Evolutionary conservation across 2,888 invertebrate genomes (phyloP), one percentile per base, ranked within the genome.

Genomic region (Scrobipalpa costella): DNA sequence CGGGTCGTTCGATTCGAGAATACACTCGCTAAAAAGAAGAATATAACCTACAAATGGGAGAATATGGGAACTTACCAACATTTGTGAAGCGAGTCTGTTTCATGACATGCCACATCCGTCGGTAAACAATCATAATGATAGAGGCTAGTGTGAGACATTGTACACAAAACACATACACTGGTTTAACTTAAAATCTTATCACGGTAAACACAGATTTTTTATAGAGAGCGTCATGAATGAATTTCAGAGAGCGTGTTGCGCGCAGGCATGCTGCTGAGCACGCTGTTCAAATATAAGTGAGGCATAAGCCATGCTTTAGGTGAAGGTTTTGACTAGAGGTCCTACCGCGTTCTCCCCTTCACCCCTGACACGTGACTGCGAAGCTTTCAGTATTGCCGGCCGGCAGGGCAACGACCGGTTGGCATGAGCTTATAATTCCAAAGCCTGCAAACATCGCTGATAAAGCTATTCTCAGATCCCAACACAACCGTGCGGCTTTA

Each of bases 71-170:
- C 68, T 64, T 63, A 67, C 63, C 66, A 63, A 55, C 65, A 68
- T 15, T 66, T 69, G 58, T 71, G 69, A 55, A 70, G 68, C 8
- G 69, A 60, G 17, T 69, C 69, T 0, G 67, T 63, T 61, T 71
- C 72, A 8, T 67, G 69, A 36, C 44, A 44, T 44, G 64, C 57
- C 49, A 66, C 63, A 47, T 68, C 67, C n/a, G 68, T 67, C 57
- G 68, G 69, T 7, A 70, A 66, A 52, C 64, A 66, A 62, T 64
- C 63, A 63, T 68, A 70, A 55, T 68, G 65, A 49, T 57, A 64
- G 58, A 63, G 44, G 33, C 66, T 67, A 34, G 55, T 64, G 44
- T 67, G 67, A 55, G 67, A 65, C 67, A 67, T 67, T 7, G 38
- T 65, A 57, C 49, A 59, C 60, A 6, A 44, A 44, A 44, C 62